Percentiles rank a stretch among this genome's conserved stretches.
These are phyloP conservation scores for Diarsia dahlii DNA, from an alignment of 2,888 invertebrate species.

Conservation along the genomic window DNA sequence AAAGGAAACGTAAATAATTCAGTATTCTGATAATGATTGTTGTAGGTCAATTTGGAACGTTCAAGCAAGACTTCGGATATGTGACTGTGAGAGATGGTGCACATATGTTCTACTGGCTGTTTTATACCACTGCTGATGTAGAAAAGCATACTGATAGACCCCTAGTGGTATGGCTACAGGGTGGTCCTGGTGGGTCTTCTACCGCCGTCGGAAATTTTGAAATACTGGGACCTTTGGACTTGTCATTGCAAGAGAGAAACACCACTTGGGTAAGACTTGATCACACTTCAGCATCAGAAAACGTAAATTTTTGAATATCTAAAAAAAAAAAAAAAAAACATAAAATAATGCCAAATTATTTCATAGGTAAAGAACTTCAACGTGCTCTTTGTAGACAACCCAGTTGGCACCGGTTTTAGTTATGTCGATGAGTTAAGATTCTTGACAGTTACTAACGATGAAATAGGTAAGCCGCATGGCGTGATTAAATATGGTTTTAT, in stretches of 20 bases:
- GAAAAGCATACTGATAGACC: slow-evolving; percentile 92
- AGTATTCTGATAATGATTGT: slow-evolving; percentile 33
- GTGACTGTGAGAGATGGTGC: slow-evolving; percentile 93
- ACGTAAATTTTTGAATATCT: too few relatives aligned
- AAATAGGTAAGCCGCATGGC: slow-evolving; percentile 79
- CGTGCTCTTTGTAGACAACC: slow-evolving; percentile 97
- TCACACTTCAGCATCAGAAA: not conserved
- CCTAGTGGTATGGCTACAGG: slow-evolving; percentile 96
- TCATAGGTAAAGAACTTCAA: slow-evolving; percentile 94
- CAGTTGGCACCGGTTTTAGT: slow-evolving; percentile 97
- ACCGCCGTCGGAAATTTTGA: slow-evolving; percentile 97
- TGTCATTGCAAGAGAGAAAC: slow-evolving; percentile 91
- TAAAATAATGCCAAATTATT: not conserved
- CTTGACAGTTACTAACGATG: slow-evolving; percentile 83
- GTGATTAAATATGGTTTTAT: not conserved
- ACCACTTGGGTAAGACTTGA: slow-evolving; percentile 93
- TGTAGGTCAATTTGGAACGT: slow-evolving; percentile 89
- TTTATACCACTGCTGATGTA: slow-evolving; percentile 93
- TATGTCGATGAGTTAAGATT: slow-evolving; percentile 91
- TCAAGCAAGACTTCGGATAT: slow-evolving; percentile 94
- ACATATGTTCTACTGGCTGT: slow-evolving; percentile 97
- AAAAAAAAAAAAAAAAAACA: not conserved
- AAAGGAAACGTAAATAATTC: slow-evolving; percentile 24
- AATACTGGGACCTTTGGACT: slow-evolving; percentile 94
- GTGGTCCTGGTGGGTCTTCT: slow-evolving; percentile 95